A percentile compares a stretch with the other conserved stretches of the same genome.
Conservation (phyloP, 2,113 vertebrate genomes). For the Probosciger aterrimus region DNA sequence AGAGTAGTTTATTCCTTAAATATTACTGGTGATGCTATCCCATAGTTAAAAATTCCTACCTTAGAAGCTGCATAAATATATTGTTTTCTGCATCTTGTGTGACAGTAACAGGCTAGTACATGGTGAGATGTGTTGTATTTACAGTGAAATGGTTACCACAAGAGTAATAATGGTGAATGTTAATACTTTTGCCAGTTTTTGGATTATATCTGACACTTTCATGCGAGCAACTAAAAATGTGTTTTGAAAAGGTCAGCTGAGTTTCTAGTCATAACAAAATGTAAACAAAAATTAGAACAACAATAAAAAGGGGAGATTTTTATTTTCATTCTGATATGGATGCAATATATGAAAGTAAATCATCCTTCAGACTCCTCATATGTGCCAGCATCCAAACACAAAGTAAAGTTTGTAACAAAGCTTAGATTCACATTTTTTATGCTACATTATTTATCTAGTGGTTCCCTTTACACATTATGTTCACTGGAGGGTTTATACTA, state of each 20-base stretch:
- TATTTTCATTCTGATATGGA: background rate
- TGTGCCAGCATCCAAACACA: background rate
- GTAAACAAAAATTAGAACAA: background rate
- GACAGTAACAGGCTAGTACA: background rate
- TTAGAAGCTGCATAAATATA: background rate
- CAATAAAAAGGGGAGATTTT: background rate
- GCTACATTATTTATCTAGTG: background rate
- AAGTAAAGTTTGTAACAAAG: background rate
- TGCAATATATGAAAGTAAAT: background rate
- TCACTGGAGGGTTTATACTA: slow-evolving; percentile 15
- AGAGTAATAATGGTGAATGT: background rate
- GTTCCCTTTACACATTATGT: background rate
- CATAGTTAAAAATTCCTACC: background rate
- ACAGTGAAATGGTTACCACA: background rate
- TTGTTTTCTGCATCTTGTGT: background rate
- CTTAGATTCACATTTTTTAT: background rate
- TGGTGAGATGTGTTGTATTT: background rate
- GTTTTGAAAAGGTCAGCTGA: background rate
- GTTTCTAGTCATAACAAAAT: background rate
- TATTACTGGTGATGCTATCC: background rate
- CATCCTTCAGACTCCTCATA: background rate
- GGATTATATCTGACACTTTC: background rate
- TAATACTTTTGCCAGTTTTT: background rate
- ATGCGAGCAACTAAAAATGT: background rate
- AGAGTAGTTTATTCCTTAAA: background rate